Percentiles rank a stretch among this genome's conserved stretches.
Evolutionary conservation across 2,113 vertebrate genomes (phyloP).

Genomic region (Chiloscyllium plagiosum): DNA sequence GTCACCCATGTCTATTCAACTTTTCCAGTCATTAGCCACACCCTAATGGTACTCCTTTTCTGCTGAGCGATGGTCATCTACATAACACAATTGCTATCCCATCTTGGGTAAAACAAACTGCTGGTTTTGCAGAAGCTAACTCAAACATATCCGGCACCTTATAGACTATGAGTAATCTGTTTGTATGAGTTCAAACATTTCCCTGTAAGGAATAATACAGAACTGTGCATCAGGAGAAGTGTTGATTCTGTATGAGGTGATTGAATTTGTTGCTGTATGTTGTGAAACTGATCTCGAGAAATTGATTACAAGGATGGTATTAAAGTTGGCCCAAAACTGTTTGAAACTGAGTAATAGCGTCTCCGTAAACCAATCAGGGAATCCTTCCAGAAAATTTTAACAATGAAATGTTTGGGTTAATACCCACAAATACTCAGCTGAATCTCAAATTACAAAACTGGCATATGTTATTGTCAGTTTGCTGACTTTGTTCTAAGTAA

Average conservation of each 20-base stretch:
- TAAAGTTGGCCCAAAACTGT: background rate
- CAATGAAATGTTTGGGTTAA: background rate
- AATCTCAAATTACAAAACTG: background rate
- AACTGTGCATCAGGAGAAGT: background rate
- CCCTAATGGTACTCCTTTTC: background rate
- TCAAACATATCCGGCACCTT: background rate
- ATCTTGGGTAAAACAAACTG: slow-evolving; percentile 29
- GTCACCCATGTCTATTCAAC: too few relatives aligned
- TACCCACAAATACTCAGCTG: background rate
- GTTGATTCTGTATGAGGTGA: background rate
- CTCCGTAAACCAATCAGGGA: background rate
- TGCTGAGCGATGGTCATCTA: background rate
- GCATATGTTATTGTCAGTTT: background rate
- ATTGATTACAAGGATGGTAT: background rate
- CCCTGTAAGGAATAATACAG: slow-evolving; percentile 20
- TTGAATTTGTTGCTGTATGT: background rate
- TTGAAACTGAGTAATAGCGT: background rate
- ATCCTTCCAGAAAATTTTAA: background rate
- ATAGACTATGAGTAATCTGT: background rate
- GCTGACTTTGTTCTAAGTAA: background rate
- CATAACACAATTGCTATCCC: background rate
- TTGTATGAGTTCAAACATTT: background rate
- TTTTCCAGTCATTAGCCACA: background rate
- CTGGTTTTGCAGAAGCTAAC: background rate
- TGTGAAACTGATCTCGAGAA: background rate